Evolutionary conservation across 2,797 vertebrate genomes (phyloP).

Genomic region (Parambassis ranga): DNA sequence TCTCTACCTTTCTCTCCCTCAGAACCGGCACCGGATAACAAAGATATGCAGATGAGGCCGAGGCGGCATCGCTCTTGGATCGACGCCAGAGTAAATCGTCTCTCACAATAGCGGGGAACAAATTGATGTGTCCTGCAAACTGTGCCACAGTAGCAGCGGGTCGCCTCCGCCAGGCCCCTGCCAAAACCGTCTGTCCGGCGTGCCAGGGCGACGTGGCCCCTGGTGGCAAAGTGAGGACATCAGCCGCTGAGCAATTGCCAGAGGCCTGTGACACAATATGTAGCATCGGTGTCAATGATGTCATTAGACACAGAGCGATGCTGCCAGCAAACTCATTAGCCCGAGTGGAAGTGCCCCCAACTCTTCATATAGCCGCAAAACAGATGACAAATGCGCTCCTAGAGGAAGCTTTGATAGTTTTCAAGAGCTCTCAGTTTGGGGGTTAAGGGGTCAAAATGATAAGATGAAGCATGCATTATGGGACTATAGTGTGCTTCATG

Average conservation of each 20-base stretch:
- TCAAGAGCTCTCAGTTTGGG: slow-evolving; percentile 27
- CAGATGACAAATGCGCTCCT: slow-evolving; percentile 51
- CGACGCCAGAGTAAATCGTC: slow-evolving; percentile 87
- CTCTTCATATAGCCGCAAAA: slow-evolving; percentile 32
- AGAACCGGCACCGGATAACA: slow-evolving; percentile 91
- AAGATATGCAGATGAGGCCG: slow-evolving; percentile 96
- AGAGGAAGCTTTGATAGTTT: slow-evolving; percentile 50
- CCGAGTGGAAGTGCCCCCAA: slow-evolving; percentile 59
- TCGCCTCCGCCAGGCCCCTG: slow-evolving; percentile 77
- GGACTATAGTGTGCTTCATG: not conserved
- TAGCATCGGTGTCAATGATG: slow-evolving; percentile 71
- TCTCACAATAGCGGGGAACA: slow-evolving; percentile 91
- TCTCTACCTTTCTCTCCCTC: slow-evolving; percentile 46
- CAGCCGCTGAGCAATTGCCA: slow-evolving; percentile 83
- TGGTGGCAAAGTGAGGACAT: slow-evolving; percentile 60
- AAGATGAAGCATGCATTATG: slow-evolving; percentile 32
- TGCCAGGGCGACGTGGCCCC: slow-evolving; percentile 61
- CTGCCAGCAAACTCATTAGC: slow-evolving; percentile 75
- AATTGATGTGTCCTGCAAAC: slow-evolving; percentile 93
- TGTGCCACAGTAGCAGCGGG: slow-evolving; percentile 85
- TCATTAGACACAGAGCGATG: slow-evolving; percentile 57
- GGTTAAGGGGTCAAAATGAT: slow-evolving; percentile 24
- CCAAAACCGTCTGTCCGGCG: slow-evolving; percentile 79
- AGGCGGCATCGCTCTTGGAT: slow-evolving; percentile 83
- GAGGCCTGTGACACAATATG: slow-evolving; percentile 63